phyloP scores from a whole-genome alignment of 2,113 vertebrate species.

The Equus przewalskii region DNA sequence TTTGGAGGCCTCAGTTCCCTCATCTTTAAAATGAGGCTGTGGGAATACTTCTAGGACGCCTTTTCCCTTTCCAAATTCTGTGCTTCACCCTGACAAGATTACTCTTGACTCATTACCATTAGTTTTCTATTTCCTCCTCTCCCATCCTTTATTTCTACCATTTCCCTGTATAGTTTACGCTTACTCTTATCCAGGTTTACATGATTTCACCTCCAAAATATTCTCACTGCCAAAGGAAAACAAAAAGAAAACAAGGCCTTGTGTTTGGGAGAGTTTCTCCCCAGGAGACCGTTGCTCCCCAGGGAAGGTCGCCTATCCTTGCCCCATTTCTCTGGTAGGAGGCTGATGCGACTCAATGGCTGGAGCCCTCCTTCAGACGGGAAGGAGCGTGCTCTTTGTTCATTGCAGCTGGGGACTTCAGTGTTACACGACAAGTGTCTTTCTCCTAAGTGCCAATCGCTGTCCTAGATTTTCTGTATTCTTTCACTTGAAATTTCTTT shows the following conservation, averaged over 20 bases:
- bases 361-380: not conserved
- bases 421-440: not conserved
- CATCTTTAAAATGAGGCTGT: not conserved
- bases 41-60: not conserved
- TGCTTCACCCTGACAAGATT: not conserved
- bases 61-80: not conserved
- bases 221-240: not conserved
- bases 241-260: not conserved
- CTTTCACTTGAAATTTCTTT: not conserved
- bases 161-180: not conserved
- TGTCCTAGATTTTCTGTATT: not conserved
- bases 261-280: not conserved
- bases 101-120: not conserved
- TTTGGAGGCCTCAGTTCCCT: not conserved
- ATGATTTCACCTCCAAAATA: constrained; percentile 19
- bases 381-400: not conserved
- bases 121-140: not conserved
- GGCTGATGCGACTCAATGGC: not conserved
- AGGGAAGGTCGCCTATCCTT: not conserved
- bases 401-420: not conserved
- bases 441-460: not conserved
- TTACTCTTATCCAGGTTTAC: not conserved
- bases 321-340: not conserved
- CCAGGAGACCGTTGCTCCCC: not conserved
- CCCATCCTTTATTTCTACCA: not conserved